These are phyloP conservation scores for Poecilia wingei DNA, from an alignment of 2,797 vertebrate species.

Conservation along the genomic window DNA sequence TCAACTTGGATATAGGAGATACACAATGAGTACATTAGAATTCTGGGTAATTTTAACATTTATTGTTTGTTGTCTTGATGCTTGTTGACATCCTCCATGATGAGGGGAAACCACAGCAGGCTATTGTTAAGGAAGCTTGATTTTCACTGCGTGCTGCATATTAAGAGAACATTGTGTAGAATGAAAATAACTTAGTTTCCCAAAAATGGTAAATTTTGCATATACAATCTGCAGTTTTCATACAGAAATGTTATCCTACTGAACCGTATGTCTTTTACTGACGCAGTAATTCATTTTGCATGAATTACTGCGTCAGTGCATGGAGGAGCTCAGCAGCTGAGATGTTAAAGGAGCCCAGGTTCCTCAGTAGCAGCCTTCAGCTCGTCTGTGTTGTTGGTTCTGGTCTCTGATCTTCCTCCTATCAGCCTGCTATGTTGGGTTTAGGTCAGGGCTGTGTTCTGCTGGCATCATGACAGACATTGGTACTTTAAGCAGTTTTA, in stretches of 20 bases:
- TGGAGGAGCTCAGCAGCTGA: neutral
- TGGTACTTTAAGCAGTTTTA: neutral
- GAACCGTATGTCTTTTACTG: neutral
- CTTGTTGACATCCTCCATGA: neutral
- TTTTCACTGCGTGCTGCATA: neutral
- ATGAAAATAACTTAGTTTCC: neutral
- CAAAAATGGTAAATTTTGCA: neutral
- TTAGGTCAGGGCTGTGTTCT: neutral
- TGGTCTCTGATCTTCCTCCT: neutral
- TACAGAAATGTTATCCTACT: neutral
- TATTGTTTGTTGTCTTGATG: neutral
- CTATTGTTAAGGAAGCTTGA: neutral
- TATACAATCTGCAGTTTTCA: neutral
- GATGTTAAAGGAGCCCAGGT: neutral
- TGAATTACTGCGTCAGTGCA: neutral
- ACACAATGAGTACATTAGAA: no score
- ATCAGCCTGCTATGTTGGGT: neutral
- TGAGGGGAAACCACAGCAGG: neutral
- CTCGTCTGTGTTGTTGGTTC: neutral
- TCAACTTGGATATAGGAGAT: neutral
- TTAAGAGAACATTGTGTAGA: neutral
- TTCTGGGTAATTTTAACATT: neutral
- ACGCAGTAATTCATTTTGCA: neutral
- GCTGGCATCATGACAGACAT: neutral
- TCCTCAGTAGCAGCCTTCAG: neutral